Conservation (phyloP, 2,113 vertebrate species). For the Gambusia holbrooki region DNA sequence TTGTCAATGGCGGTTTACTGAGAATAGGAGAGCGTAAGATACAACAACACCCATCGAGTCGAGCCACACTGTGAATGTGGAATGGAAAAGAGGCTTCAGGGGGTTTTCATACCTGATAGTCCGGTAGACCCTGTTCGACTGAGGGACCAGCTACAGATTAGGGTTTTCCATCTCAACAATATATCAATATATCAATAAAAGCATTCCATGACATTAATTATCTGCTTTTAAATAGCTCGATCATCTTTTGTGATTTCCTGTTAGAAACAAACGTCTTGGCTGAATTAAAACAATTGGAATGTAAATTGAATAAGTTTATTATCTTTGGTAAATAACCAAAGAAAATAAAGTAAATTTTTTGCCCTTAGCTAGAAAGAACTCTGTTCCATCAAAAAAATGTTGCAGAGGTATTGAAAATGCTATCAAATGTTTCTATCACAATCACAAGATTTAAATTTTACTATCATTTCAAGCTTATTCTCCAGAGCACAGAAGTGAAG, state of each 20-base stretch:
- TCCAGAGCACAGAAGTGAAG: not conserved
- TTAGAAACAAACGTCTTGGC: not conserved
- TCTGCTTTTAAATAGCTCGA: not conserved
- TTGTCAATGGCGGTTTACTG: conserved; percentile 30
- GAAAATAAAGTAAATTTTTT: too few species aligned
- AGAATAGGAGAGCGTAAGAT: conserved; percentile 34
- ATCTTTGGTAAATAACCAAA: too few species aligned
- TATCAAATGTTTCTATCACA: too few species aligned
- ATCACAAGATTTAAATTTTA: too few species aligned
- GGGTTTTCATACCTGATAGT: too few species aligned
- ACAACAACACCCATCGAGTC: not conserved
- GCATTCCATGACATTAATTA: too few species aligned
- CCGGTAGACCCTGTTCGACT: too few species aligned
- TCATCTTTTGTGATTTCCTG: not conserved
- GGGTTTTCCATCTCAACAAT: not conserved
- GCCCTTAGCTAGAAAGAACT: too few species aligned
- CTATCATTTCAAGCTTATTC: not conserved
- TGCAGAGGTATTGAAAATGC: too few species aligned
- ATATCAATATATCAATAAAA: not conserved
- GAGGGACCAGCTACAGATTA: not conserved
- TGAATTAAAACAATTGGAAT: not conserved
- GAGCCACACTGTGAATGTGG: too few species aligned
- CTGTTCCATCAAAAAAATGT: too few species aligned
- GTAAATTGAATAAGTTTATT: not conserved
- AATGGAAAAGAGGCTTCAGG: too few species aligned